A percentile compares a stretch with the other conserved stretches of the same genome.
Evolutionary conservation across 2,797 vertebrate genomes (phyloP).

Genomic region (Sardinella longiceps): DNA sequence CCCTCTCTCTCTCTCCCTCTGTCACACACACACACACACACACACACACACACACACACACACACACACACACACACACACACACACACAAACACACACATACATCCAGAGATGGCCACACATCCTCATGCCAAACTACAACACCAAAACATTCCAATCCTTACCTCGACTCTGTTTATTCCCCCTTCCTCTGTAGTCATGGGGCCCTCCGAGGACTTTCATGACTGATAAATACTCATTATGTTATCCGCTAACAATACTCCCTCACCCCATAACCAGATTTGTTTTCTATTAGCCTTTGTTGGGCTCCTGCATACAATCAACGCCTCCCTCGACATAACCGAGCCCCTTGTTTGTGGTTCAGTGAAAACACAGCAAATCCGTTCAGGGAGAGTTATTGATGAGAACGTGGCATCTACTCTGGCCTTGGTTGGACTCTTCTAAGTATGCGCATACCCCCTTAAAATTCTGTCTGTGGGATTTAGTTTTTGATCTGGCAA

Average conservation of each 20-base stretch:
- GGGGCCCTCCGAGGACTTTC: neutral
- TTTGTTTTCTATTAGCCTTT: neutral
- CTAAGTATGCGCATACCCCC: neutral
- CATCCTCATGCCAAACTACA: slow-evolving; percentile 1
- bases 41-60: neutral
- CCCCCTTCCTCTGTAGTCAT: neutral
- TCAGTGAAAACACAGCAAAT: neutral
- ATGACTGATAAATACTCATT: slow-evolving; percentile 14
- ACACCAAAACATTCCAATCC: neutral
- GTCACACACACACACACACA: neutral
- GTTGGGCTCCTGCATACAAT: neutral
- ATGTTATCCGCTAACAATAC: neutral
- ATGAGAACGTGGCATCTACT: neutral
- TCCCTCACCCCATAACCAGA: neutral
- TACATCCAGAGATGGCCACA: neutral
- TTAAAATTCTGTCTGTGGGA: neutral
- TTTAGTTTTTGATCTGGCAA: neutral
- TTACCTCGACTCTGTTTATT: neutral
- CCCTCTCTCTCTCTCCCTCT: no score
- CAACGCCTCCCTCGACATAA: neutral
- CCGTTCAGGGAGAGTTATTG: neutral
- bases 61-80: neutral
- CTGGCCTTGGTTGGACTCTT: neutral
- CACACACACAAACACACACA: neutral
- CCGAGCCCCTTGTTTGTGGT: neutral